Evolutionary conservation across 2,888 invertebrate species (phyloP), one percentile per base, ranked within the genome.

Genomic region (Harpalus rubripes): DNA sequence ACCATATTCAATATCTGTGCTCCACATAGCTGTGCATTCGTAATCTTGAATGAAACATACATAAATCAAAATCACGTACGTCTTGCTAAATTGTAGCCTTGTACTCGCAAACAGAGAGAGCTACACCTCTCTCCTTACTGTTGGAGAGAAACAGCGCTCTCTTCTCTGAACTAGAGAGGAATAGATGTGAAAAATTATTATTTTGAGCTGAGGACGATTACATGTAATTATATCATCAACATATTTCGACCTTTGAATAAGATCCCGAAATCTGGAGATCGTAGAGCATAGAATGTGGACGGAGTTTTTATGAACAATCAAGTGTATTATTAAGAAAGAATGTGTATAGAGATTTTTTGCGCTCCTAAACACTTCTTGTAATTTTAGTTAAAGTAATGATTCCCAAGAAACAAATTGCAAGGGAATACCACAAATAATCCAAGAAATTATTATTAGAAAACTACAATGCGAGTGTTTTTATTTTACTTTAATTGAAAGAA

Each of bases 1-100:
- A 74, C 18, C 44, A 22, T 74, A 74, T 15, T 44, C 15, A 52
- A 52, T 18, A 10, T 74, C 74, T 44, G 10, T 74, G 74, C 10
- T 44, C n/a, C 44, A 52, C 72, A 72, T 72, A 76, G 76, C 56
- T 26, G 63, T 63, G 39, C 81, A 81, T 81, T 81, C 63, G 68
- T 68, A 81, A 52, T 74, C 58, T 68, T 74, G 59, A 82, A 81
- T 81, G 81, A 65, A 44, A 82, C 58, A 74, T 59, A 52, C 74
- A 82, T 82, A 82, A 82, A 82, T 81, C 65, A 68, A 81, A 81
- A 68, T 82, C 74, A 59, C 58, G 68, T 81, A 41, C 52, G 44
- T 56, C 44, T 68, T 81, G 81, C 81, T 81, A 81, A 81, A 81
- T 81, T 68, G 63, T 39, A 41, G 68, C 68, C 68, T 81, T 81